Percentiles rank a stretch among this genome's conserved stretches.
phyloP scores from a whole-genome alignment of 2,113 vertebrate genomes.

The Sula dactylatra region DNA sequence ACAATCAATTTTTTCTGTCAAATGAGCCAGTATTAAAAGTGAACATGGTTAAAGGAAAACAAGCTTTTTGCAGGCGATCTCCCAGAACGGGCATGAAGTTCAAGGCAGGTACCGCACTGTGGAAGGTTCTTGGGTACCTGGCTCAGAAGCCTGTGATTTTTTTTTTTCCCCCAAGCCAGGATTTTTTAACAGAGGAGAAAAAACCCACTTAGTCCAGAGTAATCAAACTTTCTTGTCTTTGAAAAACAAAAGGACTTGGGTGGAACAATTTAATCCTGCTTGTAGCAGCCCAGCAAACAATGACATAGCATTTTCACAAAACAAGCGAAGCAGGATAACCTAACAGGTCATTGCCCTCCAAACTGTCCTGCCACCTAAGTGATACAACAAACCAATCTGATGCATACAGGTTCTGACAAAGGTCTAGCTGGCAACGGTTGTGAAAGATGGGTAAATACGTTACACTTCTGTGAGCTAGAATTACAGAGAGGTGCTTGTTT shows the following conservation, averaged over 20 bases:
- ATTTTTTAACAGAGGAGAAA: not conserved
- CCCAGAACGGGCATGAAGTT: not conserved
- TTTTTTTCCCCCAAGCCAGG: not conserved
- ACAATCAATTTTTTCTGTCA: not conserved
- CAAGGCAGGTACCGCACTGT: not conserved
- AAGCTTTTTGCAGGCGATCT: not conserved
- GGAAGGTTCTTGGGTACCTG: not conserved
- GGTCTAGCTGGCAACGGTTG: not conserved
- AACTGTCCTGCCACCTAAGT: not conserved
- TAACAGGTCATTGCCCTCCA: not conserved
- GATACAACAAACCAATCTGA: fast-evolving
- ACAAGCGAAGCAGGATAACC: not conserved
- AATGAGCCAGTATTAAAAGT: not conserved
- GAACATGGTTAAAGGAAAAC: not conserved
- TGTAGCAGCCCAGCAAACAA: not conserved
- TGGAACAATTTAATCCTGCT: not conserved
- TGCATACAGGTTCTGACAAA: not conserved
- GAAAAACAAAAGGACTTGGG: not conserved
- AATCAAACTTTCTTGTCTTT: not conserved
- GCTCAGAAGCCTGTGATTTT: not conserved
- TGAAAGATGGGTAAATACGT: not conserved
- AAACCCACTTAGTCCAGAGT: not conserved
- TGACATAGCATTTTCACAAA: not conserved
- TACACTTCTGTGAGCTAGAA: not conserved
- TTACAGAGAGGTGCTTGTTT: not conserved